Conservation (phyloP, 2,888 invertebrate genomes). For the Coelinius sp. region DNA sequence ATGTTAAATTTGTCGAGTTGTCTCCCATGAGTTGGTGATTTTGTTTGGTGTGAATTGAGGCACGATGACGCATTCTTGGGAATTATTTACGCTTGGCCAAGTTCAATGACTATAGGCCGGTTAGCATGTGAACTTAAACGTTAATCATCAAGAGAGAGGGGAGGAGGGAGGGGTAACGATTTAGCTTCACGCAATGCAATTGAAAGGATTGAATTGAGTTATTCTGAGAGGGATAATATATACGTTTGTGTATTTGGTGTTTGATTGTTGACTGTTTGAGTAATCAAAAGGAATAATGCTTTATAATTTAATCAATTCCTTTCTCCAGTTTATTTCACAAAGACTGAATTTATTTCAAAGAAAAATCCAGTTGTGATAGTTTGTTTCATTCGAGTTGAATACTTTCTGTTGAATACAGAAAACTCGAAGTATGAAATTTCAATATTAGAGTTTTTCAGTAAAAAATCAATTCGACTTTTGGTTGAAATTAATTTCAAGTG, state of each 20-base stretch:
- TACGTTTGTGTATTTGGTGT: neutral
- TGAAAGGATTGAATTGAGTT: constrained; percentile 1
- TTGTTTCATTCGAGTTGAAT: neutral
- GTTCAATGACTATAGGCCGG: constrained; percentile 27
- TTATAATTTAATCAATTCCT: neutral
- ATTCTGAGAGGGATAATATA: neutral
- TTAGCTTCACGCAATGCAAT: neutral
- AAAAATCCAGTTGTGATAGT: neutral
- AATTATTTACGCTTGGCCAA: neutral
- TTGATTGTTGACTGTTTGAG: neutral
- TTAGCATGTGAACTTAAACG: neutral
- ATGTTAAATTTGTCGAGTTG: neutral
- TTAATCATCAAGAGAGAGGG: neutral
- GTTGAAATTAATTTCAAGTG: neutral
- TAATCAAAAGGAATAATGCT: neutral
- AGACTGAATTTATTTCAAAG: neutral
- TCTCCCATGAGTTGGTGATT: neutral
- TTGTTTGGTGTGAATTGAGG: constrained; percentile 14
- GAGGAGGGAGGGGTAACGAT: neutral
- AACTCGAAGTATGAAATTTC: neutral
- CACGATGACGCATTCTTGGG: constrained; percentile 12
- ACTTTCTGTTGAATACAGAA: neutral
- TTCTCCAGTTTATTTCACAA: neutral
- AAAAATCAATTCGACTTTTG: neutral
- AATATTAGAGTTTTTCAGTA: neutral